Evolutionary conservation across 1,140 invertebrate genomes (phyloP).

Genomic region (Sinonovacula constricta): DNA sequence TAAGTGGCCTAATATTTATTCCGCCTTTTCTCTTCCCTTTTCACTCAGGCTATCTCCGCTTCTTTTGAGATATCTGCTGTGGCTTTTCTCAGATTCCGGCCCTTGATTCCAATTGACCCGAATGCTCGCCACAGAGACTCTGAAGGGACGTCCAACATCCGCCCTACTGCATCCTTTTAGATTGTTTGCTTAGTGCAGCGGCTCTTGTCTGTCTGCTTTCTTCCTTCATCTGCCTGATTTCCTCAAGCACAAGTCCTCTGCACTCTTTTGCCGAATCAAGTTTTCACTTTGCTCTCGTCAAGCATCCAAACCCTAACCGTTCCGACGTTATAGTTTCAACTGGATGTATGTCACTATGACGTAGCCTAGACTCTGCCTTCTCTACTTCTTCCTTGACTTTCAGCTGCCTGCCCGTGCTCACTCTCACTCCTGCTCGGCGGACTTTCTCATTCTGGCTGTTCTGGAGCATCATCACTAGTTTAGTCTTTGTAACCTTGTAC

Average conservation of each 20-base stretch:
- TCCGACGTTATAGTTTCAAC: background rate
- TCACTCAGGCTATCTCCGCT: too few species aligned
- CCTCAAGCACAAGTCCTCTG: background rate
- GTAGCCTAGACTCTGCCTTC: conserved; percentile 16
- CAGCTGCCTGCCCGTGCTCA: conserved; percentile 16
- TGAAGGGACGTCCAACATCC: too few species aligned
- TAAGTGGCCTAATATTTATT: too few species aligned
- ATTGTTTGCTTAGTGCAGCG: background rate
- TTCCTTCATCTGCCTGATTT: conserved; percentile 1
- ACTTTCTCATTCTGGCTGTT: conserved; percentile 34
- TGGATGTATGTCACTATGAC: conserved; percentile 22
- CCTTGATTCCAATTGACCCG: too few species aligned
- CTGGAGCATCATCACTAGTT: conserved; percentile 42
- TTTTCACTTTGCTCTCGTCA: background rate
- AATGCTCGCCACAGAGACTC: too few species aligned
- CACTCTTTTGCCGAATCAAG: background rate
- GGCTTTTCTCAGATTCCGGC: too few species aligned
- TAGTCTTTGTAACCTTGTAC: conserved; percentile 35
- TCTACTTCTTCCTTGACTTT: conserved; percentile 10
- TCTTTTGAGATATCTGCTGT: too few species aligned
- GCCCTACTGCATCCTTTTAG: background rate
- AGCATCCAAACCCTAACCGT: background rate
- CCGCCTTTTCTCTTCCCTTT: too few species aligned
- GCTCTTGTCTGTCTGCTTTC: background rate
- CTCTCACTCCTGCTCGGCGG: conserved; percentile 1